Conservation (phyloP, 2,888 invertebrate genomes). For the Pterobdella sp. region DNA sequence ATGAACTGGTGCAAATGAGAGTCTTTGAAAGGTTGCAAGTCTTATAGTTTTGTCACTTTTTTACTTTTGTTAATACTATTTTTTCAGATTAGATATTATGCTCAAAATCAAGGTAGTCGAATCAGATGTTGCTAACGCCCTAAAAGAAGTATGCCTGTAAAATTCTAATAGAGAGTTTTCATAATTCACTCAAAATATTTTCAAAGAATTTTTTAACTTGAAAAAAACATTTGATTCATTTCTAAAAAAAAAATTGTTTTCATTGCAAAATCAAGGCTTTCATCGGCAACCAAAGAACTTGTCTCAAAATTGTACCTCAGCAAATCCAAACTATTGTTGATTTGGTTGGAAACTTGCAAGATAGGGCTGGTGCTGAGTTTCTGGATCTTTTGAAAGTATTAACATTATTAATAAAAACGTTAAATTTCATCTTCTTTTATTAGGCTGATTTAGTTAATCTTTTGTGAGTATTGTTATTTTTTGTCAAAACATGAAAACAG, state of each 20-base stretch:
- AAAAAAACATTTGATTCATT: neutral
- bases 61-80: no score
- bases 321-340: conserved; percentile 49
- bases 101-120: conserved; percentile 48
- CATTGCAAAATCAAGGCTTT: conserved; percentile 43
- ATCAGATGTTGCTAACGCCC: conserved; percentile 46
- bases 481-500: no score
- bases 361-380: conserved; percentile 46
- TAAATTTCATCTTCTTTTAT: neutral
- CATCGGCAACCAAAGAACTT: conserved; percentile 48
- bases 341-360: conserved; percentile 45
- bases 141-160: conserved; percentile 44
- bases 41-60: no score
- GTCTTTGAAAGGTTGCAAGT: conserved; percentile 44
- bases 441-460: neutral
- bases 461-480: neutral
- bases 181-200: neutral
- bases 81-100: conserved; percentile 45
- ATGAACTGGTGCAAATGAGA: conserved; percentile 47
- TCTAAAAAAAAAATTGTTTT: neutral
- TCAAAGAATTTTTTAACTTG: neutral
- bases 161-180: neutral
- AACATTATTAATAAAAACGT: no score
- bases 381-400: conserved; percentile 46
- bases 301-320: conserved; percentile 47